A percentile compares a stretch with the other conserved stretches of the same genome.
Evolutionary conservation across 1,140 invertebrate genomes (phyloP).

Genomic region (Heterodera carotae): DNA sequence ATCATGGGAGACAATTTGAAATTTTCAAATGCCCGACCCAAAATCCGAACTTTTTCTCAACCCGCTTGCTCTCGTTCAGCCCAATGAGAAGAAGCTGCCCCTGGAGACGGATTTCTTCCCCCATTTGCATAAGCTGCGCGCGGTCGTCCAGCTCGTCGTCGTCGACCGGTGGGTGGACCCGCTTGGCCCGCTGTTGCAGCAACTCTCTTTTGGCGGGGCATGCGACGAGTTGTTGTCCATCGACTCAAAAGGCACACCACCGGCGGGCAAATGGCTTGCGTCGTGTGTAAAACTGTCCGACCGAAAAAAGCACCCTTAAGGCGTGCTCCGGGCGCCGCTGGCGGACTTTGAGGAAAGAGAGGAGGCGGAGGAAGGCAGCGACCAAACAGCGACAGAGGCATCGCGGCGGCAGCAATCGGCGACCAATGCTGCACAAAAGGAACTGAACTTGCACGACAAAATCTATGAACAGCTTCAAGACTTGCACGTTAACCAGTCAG

Average conservation of each 20-base stretch:
- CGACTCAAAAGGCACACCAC: slow-evolving; percentile 63
- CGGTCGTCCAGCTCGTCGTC: slow-evolving; percentile 72
- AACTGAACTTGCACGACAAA: slow-evolving; percentile 27
- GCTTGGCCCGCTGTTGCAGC: slow-evolving; percentile 85
- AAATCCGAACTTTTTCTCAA: no score
- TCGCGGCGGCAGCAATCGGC: neutral
- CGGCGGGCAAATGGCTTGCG: no score
- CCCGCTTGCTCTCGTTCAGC: no score
- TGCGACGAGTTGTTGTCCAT: slow-evolving; percentile 87
- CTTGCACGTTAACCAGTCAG: slow-evolving; percentile 28
- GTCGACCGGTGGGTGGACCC: slow-evolving; percentile 87
- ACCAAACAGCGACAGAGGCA: neutral
- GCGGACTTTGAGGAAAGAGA: slow-evolving; percentile 20
- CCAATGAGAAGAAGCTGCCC: neutral
- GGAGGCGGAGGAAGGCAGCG: no score
- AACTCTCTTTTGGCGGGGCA: slow-evolving; percentile 93
- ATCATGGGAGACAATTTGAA: no score
- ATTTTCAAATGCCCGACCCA: no score
- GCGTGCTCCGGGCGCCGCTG: neutral
- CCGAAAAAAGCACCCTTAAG: neutral
- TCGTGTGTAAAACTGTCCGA: no score
- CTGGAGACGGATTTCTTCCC: neutral
- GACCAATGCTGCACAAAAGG: neutral
- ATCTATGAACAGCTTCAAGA: slow-evolving; percentile 44
- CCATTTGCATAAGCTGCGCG: neutral